Conservation (phyloP, 1,140 invertebrate species). For the Drosophila bipectinata region DNA sequence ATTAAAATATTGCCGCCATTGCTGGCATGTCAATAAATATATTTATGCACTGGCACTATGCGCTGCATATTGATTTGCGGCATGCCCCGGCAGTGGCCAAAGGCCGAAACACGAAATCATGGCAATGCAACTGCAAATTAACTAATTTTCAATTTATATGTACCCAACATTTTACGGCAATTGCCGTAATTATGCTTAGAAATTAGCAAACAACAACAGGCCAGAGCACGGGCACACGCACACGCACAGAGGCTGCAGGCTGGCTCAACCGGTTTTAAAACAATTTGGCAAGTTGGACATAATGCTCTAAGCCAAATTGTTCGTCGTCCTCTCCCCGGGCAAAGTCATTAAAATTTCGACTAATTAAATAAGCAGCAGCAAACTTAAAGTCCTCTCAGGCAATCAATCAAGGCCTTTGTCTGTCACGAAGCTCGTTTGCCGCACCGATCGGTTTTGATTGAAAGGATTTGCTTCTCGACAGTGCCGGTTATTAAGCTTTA, state of each 20-base stretch:
- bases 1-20: constrained; percentile 61
- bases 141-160: constrained; percentile 72
- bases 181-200: constrained; percentile 49
- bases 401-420: constrained; percentile 37
- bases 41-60: constrained; percentile 20
- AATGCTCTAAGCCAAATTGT: constrained; percentile 41
- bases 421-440: constrained; percentile 31
- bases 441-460: constrained; percentile 11
- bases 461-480: constrained; percentile 12
- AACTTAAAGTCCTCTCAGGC: constrained; percentile 41
- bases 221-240: neutral
- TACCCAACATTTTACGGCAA: constrained; percentile 58
- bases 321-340: constrained; percentile 18
- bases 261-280: constrained; percentile 18
- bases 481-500: constrained; percentile 26
- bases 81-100: constrained; percentile 27
- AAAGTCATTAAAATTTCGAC: constrained; percentile 44
- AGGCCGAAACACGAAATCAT: constrained; percentile 22
- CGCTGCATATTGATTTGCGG: constrained; percentile 61
- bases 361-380: constrained; percentile 41
- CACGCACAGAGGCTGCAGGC: constrained; percentile 8
- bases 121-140: constrained; percentile 56
- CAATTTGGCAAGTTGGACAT: constrained; percentile 27
- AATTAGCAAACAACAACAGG: constrained; percentile 46
- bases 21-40: constrained; percentile 40